Conservation (phyloP, 2,113 vertebrate genomes). For the Neoarius graeffei region DNA sequence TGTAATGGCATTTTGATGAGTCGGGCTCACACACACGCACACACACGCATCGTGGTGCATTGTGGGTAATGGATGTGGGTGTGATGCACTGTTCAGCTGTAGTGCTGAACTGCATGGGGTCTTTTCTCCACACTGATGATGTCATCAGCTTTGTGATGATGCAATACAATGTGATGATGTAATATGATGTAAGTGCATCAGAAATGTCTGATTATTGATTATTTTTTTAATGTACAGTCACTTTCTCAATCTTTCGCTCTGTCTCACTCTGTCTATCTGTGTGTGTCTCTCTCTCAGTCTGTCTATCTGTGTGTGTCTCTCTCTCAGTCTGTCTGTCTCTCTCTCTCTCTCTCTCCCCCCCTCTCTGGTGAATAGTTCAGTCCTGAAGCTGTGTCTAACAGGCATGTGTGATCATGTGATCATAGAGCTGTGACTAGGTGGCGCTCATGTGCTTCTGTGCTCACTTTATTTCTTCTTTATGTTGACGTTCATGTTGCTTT, state of each 20-base stretch:
- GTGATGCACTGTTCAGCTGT: conserved; percentile 65
- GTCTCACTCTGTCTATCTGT: not conserved
- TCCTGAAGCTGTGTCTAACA: conserved; percentile 50
- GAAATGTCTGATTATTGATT: not conserved
- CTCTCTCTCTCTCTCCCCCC: not conserved
- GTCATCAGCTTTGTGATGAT: conserved; percentile 18
- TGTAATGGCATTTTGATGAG: conserved; percentile 58
- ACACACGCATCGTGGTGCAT: conserved; percentile 79
- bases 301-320: no score
- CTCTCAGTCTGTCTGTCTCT: not conserved
- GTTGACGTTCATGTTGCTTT: conserved; percentile 21
- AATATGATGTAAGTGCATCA: not conserved
- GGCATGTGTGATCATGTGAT: conserved; percentile 77
- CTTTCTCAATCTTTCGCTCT: not conserved
- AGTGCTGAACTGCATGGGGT: conserved; percentile 72
- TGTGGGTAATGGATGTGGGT: conserved; percentile 75
- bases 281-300: not conserved
- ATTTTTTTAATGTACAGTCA: not conserved
- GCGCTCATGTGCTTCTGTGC: conserved; percentile 73
- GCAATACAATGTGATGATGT: conserved; percentile 25
- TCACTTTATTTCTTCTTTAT: conserved; percentile 64
- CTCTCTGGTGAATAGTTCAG: not conserved
- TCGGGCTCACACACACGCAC: conserved; percentile 59
- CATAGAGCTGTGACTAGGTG: conserved; percentile 70
- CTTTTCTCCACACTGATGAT: conserved; percentile 52